Evolutionary conservation across 2,797 vertebrate species (phyloP), one percentile per base, ranked within the genome.

Genomic region (Lutjanus argentimaculatus): DNA sequence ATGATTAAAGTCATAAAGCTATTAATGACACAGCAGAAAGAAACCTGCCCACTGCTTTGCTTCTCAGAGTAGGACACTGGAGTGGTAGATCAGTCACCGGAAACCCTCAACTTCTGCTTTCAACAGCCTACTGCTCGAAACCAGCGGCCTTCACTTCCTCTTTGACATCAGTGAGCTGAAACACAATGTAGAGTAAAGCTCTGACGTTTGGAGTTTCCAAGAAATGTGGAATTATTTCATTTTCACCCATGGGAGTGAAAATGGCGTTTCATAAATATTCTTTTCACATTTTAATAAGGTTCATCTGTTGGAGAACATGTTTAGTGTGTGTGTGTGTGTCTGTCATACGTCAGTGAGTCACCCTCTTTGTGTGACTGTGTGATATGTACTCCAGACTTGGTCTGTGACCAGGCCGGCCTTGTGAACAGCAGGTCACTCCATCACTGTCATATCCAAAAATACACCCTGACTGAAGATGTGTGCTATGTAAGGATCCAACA

Each of bases 371-470:
- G 74, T 49, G 77, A 62, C 8, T 46, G 55, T 82, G 74, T 49
- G 77, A 62, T 67, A 11, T 55, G 48, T 83, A 56, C 12, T 73
- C 48, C 63, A 58, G 75, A 25, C 53, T n/a, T 3, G 14, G 61
- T 62, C 49, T 83, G 48, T 66, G 59, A 68, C 61, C 57, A 59
- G 42, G 30, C 48, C 1, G 16, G 76, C 72, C 82, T 64, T 65
- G 77, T 89, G 79, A 85, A 70, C 82, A 88, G 79, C 68, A 75
- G 66, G 19, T 82, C 80, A 53, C 77, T 89, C 67, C 83, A 75
- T 88, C 87, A 67, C 88, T 88, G 92, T 89, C 91, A 91, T 62
- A 25, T 87, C 91, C 93, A 84, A 92, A 92, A 96, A 96, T 96
- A 96, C 83, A 78, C 86, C 17, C 48, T 95, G 95, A 95, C 88